phyloP scores from a whole-genome alignment of 2,888 invertebrate species.

The Chrysolina haemoptera region DNA sequence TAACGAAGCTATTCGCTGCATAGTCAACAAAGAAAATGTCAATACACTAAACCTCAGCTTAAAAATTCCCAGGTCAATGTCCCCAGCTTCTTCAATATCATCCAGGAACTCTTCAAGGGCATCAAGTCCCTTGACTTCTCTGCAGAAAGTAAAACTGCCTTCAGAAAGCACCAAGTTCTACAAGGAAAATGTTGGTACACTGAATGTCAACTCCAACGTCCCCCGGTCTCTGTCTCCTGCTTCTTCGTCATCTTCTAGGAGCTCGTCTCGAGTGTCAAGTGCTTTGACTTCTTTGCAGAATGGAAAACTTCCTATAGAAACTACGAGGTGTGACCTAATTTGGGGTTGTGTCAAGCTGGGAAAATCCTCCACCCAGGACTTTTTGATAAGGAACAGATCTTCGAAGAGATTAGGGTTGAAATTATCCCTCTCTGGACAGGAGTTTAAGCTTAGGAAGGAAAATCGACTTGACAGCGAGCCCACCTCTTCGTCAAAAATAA shows the following conservation, averaged over 20 bases:
- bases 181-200: slow-evolving; percentile 45
- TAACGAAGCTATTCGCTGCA: slow-evolving; percentile 50
- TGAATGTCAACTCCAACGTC: slow-evolving; percentile 16
- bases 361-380: slow-evolving; percentile 71
- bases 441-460: slow-evolving; percentile 69
- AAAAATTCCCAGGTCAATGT: not conserved
- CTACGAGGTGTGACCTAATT: slow-evolving; percentile 73
- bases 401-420: slow-evolving; percentile 73
- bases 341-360: slow-evolving; percentile 76
- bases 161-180: slow-evolving; percentile 74
- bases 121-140: slow-evolving; percentile 62
- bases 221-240: not conserved
- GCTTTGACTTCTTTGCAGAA: slow-evolving; percentile 63
- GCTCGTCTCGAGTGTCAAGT: slow-evolving; percentile 59
- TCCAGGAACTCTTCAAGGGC: slow-evolving; percentile 52
- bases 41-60: slow-evolving; percentile 31
- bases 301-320: slow-evolving; percentile 72
- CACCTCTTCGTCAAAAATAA: slow-evolving; percentile 64
- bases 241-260: slow-evolving; percentile 20
- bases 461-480: slow-evolving; percentile 63
- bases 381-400: slow-evolving; percentile 74
- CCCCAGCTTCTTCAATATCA: slow-evolving; percentile 5
- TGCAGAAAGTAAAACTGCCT: slow-evolving; percentile 69
- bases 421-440: slow-evolving; percentile 70
- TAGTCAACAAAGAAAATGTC: slow-evolving; percentile 52